phyloP scores from a whole-genome alignment of 2,113 vertebrate species.

The Otus sunia region DNA sequence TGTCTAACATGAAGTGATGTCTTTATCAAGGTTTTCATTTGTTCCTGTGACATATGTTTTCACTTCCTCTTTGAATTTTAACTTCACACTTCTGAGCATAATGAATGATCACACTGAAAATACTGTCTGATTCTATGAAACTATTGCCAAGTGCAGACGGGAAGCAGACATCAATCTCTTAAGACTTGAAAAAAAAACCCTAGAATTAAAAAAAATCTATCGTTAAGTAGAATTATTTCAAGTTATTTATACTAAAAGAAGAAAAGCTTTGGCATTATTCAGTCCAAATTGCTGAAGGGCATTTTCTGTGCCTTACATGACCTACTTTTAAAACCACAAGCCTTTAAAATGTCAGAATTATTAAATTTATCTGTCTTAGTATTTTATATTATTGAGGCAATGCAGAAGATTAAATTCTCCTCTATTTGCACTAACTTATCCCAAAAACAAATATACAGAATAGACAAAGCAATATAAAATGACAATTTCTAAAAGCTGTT shows the following conservation, averaged over 20 bases:
- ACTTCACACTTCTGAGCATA: not conserved
- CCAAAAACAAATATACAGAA: not conserved
- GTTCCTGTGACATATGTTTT: not conserved
- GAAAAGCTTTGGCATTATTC: not conserved
- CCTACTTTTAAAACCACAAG: slow-evolving; percentile 19
- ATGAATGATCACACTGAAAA: not conserved
- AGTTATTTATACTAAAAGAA: not conserved
- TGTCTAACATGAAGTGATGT: not conserved
- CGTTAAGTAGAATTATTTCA: not conserved
- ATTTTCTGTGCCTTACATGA: slow-evolving; percentile 4
- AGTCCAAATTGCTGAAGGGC: not conserved
- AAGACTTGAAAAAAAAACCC: not conserved
- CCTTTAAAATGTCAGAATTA: not conserved
- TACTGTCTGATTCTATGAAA: not conserved
- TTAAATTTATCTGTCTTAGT: not conserved
- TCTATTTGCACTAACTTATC: not conserved
- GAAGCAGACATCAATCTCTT: not conserved
- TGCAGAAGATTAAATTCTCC: not conserved
- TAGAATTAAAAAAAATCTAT: not conserved
- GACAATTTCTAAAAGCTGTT: not conserved
- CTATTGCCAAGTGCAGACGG: not conserved
- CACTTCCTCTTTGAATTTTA: not conserved
- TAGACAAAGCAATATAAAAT: not conserved
- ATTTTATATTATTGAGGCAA: not conserved
- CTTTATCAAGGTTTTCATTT: not conserved